Evolutionary conservation across 2,888 invertebrate species (phyloP).

Genomic region (Chalcosyrphus nemorum): DNA sequence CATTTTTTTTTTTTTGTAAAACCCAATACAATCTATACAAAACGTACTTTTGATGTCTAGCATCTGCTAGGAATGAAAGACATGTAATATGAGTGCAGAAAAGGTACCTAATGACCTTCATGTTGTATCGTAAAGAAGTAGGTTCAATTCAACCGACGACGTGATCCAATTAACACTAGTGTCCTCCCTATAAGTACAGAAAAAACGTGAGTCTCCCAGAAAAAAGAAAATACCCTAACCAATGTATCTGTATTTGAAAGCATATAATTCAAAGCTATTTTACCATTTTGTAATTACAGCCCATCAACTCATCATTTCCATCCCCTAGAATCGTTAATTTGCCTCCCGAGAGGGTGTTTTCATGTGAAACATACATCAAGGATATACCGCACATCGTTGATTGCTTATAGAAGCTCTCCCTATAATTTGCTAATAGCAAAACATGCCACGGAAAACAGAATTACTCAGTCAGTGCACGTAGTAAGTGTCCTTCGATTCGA

Average conservation of each 20-base stretch:
- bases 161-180: constrained; percentile 22
- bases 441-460: neutral
- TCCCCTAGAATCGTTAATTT: constrained; percentile 31
- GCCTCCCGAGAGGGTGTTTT: constrained; percentile 18
- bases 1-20: no score
- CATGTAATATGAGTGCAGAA: no score
- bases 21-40: no score
- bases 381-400: constrained; percentile 15
- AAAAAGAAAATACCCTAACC: neutral
- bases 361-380: neutral
- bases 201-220: constrained; percentile 8
- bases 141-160: constrained; percentile 8
- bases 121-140: neutral
- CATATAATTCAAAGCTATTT: constrained; percentile 27
- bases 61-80: no score
- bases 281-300: constrained; percentile 48
- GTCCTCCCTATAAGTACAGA: constrained; percentile 15
- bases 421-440: constrained; percentile 38
- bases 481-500: constrained; percentile 16
- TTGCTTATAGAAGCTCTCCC: constrained; percentile 14
- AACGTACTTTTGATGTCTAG: no score
- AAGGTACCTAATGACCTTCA: neutral
- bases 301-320: constrained; percentile 51
- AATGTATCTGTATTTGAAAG: neutral
- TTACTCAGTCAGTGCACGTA: constrained; percentile 6